These are phyloP conservation scores for Novumbra hubbsi DNA, from an alignment of 2,797 vertebrate genomes.

Conservation along the genomic window DNA sequence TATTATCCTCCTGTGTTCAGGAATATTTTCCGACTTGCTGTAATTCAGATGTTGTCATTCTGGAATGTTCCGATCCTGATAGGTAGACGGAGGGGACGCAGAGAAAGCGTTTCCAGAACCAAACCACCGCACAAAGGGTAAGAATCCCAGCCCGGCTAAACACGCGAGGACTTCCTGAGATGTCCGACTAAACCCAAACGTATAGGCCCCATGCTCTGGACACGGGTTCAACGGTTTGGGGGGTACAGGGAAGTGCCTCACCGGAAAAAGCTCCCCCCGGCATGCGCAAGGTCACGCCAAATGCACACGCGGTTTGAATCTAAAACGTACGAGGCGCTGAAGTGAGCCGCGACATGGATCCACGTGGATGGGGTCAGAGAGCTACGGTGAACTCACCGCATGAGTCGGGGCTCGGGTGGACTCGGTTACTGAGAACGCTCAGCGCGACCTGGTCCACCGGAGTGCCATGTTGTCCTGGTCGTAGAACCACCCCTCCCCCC, in stretches of 20 bases:
- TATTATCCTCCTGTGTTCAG: background rate
- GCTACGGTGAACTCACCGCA: background rate
- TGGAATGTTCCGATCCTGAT: background rate
- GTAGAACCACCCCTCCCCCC: background rate
- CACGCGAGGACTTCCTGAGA: background rate
- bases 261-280: too few species aligned
- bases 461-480: background rate
- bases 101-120: slow-evolving; percentile 10
- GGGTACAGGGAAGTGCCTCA: background rate
- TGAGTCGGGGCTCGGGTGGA: background rate
- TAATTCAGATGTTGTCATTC: background rate
- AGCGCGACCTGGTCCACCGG: background rate
- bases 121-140: slow-evolving; percentile 11
- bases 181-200: background rate
- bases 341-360: background rate
- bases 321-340: background rate
- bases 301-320: background rate
- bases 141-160: background rate
- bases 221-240: background rate
- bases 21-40: background rate
- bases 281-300: background rate
- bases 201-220: background rate
- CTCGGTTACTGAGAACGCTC: background rate
- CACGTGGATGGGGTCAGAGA: too few species aligned
- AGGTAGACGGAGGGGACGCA: background rate